These are phyloP conservation scores for Platysteira castanea DNA, from an alignment of 2,113 vertebrate species.

Conservation along the genomic window DNA sequence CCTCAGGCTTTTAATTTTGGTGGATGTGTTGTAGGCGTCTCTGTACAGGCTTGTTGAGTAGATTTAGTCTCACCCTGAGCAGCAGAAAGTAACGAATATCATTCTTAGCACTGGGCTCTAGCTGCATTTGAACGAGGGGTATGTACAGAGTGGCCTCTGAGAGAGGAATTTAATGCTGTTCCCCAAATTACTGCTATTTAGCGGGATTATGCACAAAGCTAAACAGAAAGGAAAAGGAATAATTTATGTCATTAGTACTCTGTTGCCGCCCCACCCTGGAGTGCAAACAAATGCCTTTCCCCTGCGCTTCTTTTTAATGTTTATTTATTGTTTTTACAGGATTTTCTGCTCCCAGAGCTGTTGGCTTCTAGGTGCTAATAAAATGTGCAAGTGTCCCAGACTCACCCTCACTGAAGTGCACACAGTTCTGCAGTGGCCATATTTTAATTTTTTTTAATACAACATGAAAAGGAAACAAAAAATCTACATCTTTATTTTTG, in stretches of 20 bases:
- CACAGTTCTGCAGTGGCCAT: neutral
- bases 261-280: neutral
- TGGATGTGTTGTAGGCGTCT: neutral
- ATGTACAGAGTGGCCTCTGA: slow-evolving; percentile 3
- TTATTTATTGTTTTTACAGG: neutral
- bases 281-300: neutral
- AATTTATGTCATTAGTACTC: neutral
- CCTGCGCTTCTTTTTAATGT: neutral
- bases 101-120: slow-evolving; percentile 1
- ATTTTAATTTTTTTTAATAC: neutral
- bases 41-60: neutral
- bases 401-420: neutral
- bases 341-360: neutral
- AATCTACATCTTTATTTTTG: neutral
- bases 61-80: neutral
- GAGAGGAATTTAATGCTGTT: slow-evolving; percentile 36
- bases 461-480: neutral
- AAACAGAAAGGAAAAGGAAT: neutral
- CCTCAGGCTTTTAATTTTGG: neutral
- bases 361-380: neutral
- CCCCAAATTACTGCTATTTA: neutral
- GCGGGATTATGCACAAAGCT: slow-evolving; percentile 1
- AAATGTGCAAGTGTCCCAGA: neutral
- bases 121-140: slow-evolving; percentile 41
- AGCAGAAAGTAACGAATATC: slow-evolving; percentile 35